These are phyloP conservation scores for Cydia strobilella DNA, from an alignment of 1,140 invertebrate genomes.

Conservation along the genomic window DNA sequence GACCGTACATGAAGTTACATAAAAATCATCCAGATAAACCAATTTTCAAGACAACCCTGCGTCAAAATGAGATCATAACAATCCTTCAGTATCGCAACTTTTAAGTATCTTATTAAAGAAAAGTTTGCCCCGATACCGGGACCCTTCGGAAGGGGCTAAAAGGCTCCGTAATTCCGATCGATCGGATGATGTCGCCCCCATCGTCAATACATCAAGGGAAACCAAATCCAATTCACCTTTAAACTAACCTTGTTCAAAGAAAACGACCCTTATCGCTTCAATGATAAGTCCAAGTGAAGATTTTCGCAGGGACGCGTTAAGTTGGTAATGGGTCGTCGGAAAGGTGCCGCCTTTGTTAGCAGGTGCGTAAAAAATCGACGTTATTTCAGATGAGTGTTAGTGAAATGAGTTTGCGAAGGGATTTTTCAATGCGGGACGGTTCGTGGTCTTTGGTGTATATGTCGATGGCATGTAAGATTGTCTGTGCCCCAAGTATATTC, in stretches of 20 bases:
- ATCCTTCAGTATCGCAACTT: slow-evolving; percentile 31
- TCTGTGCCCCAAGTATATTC: background rate
- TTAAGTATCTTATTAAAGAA: slow-evolving; percentile 30
- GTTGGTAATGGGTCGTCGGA: slow-evolving; percentile 42
- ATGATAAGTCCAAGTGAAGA: background rate
- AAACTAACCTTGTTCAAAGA: background rate
- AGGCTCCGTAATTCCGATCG: slow-evolving; percentile 45
- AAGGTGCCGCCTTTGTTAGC: slow-evolving; percentile 54
- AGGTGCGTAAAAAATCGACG: slow-evolving; percentile 59
- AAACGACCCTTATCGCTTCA: background rate
- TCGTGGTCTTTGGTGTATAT: background rate
- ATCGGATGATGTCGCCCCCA: slow-evolving; percentile 55
- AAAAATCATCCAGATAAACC: background rate
- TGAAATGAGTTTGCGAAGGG: slow-evolving; percentile 46
- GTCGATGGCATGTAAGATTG: background rate
- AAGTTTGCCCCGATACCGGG: slow-evolving; percentile 17
- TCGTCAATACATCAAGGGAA: slow-evolving; percentile 56
- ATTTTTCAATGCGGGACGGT: slow-evolving; percentile 9
- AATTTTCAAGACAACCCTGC: background rate
- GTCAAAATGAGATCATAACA: slow-evolving; percentile 15
- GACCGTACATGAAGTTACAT: background rate
- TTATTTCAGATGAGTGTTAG: slow-evolving; percentile 46
- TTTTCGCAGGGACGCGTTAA: background rate
- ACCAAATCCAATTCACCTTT: slow-evolving; percentile 39
- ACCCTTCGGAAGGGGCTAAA: slow-evolving; percentile 32